A percentile compares a stretch with the other conserved stretches of the same genome.
Evolutionary conservation across 2,888 invertebrate species (phyloP).

Genomic region (Diadegma fenestrale): DNA sequence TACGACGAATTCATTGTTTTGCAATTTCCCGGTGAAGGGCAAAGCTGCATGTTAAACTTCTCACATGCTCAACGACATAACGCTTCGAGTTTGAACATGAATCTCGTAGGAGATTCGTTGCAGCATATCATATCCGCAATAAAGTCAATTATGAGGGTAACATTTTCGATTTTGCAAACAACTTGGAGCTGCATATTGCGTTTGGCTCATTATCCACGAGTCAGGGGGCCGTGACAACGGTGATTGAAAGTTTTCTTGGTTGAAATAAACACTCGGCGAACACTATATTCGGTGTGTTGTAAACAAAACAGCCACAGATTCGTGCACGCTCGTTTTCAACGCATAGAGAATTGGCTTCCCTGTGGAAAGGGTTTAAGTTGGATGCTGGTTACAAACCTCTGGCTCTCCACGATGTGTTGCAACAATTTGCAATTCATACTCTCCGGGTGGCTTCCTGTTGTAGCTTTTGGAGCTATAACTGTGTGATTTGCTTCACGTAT

Average conservation of each 20-base stretch:
- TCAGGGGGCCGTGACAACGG: constrained; percentile 1
- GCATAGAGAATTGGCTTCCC: constrained; percentile 40
- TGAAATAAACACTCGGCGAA: constrained; percentile 39
- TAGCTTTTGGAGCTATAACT: constrained; percentile 30
- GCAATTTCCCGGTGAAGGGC: neutral
- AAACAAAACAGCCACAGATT: constrained; percentile 34
- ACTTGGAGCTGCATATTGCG: neutral
- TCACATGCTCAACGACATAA: neutral
- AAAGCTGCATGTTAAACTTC: neutral
- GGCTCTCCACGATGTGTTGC: constrained; percentile 51
- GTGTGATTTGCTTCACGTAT: constrained; percentile 17
- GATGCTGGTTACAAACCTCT: constrained; percentile 53
- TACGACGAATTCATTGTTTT: neutral
- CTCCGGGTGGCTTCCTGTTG: constrained; percentile 39
- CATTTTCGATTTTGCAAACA: constrained; percentile 35
- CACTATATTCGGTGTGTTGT: constrained; percentile 20
- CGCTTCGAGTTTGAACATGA: neutral
- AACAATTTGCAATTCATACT: constrained; percentile 72
- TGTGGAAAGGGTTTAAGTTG: constrained; percentile 63
- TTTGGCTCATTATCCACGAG: constrained; percentile 42
- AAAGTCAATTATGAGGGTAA: constrained; percentile 38
- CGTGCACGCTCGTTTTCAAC: constrained; percentile 51
- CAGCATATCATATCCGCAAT: neutral
- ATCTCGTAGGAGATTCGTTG: neutral
- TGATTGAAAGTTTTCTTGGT: constrained; percentile 31